Percentiles rank a stretch among this genome's conserved stretches.
These are phyloP conservation scores for Nerophis ophidion DNA, from an alignment of 2,113 vertebrate genomes.

Conservation along the genomic window DNA sequence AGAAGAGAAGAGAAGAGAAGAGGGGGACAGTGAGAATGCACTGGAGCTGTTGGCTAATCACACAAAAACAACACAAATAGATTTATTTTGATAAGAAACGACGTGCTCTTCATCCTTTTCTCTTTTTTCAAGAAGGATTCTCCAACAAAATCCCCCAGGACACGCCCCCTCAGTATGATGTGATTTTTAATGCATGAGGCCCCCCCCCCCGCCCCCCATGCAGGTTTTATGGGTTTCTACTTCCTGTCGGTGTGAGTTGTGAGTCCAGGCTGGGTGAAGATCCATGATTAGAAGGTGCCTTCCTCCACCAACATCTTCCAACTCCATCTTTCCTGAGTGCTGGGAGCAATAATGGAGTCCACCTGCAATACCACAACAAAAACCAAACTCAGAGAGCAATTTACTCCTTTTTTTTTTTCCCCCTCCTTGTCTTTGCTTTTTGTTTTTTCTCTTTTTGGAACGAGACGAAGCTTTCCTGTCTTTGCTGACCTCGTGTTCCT, in stretches of 20 bases:
- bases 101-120: slow-evolving; percentile 79
- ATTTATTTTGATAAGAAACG: slow-evolving; percentile 96
- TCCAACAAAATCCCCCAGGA: slow-evolving; percentile 69
- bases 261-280: no score
- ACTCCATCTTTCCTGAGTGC: slow-evolving; percentile 55
- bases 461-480: slow-evolving; percentile 27
- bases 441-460: slow-evolving; percentile 18
- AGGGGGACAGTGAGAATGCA: slow-evolving; percentile 76
- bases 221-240: slow-evolving; percentile 76
- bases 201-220: background rate
- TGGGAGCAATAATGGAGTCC: slow-evolving; percentile 70
- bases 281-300: slow-evolving; percentile 78
- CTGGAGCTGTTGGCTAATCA: slow-evolving; percentile 62
- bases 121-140: slow-evolving; percentile 79
- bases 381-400: slow-evolving; percentile 48
- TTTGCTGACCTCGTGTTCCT: slow-evolving; percentile 78
- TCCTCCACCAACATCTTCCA: slow-evolving; percentile 90
- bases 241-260: slow-evolving; percentile 42
- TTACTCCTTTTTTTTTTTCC: slow-evolving; percentile 25
- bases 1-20: no score
- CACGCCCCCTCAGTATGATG: slow-evolving; percentile 63
- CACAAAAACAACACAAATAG: slow-evolving; percentile 60
- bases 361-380: slow-evolving; percentile 57
- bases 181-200: slow-evolving; percentile 85
- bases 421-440: slow-evolving; percentile 58